Evolutionary conservation across 1,140 invertebrate genomes (phyloP), one percentile per base, ranked within the genome.

Genomic region (Heliconius himera): DNA sequence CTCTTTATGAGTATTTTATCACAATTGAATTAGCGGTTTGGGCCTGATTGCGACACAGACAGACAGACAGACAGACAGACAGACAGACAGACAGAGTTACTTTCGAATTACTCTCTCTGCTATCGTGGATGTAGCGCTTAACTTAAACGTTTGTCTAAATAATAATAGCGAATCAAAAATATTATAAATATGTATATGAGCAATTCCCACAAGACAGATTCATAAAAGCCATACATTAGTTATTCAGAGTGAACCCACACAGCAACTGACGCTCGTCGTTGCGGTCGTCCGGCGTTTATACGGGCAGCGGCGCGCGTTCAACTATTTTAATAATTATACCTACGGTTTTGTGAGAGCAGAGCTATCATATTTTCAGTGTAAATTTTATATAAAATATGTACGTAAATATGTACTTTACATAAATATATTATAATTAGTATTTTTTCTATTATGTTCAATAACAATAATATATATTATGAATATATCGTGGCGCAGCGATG

Each of bases 211-310:
- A 70, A 70, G 26, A 70, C 29, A 33, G 26, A 70, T 54, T 54
- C 70, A 70, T 73, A 51, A 73, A 46, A 38, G n/a, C 72, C 22
- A 16, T 41, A 49, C 22, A 51, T 73, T 46, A 73, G 72, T 22
- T 46, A 41, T 73, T 73, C 26, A 75, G 49, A 54, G 54, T 41
- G 20, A n/a, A 66, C 36, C 36, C 49, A 54, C 41, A 38, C 56
- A 41, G 56, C 73, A 77, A 77, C 70, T 70, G 71, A 75, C n/a
- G 73, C 18, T 33, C 46, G 56, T 29, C 26, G 73, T 71, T 79
- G 78, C 20, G 78, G 78, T 79, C 60, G 22, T 33, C 60, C 49
- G 71, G 73, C 73, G 70, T 79, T 74, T 74, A 79, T 70, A 70
- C 46, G 73, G 41, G 22, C 76, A 77, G 49, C 70, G 70, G 76